Conservation (phyloP, 1,140 invertebrate species). For the Bombus confusus region DNA sequence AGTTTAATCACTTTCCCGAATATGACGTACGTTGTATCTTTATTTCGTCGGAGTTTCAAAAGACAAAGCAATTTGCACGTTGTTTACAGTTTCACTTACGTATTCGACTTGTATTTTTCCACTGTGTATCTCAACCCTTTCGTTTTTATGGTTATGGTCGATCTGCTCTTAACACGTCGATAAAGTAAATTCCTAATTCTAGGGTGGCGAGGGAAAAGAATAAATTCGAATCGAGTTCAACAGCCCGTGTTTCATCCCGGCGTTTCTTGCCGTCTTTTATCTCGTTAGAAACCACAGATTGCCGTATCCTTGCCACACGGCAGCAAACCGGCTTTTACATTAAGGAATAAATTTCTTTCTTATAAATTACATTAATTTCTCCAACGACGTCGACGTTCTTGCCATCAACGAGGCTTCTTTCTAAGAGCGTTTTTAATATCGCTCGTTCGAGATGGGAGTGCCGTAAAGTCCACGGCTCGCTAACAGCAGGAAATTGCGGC, state of each 20-base stretch:
- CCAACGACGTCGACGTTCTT: background rate
- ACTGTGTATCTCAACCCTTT: background rate
- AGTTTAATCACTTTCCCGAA: no score
- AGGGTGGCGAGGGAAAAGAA: background rate
- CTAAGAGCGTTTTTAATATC: slow-evolving; percentile 22
- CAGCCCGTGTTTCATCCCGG: no score
- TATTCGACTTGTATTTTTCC: background rate
- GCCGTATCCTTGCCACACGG: no score
- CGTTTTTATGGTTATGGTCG: background rate
- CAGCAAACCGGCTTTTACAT: background rate
- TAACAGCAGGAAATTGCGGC: slow-evolving; percentile 41
- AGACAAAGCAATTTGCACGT: background rate
- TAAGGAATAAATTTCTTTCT: background rate
- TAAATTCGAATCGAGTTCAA: no score
- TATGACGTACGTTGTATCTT: background rate
- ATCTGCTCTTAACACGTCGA: background rate
- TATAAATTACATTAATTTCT: background rate
- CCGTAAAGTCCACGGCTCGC: slow-evolving; percentile 6
- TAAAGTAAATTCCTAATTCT: background rate
- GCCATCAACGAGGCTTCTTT: background rate
- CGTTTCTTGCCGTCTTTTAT: no score
- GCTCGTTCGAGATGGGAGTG: slow-evolving; percentile 5
- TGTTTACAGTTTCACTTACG: no score
- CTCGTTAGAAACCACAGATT: no score
- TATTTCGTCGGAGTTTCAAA: background rate